These are phyloP conservation scores for Stegana nigrithorax DNA, from an alignment of 2,888 invertebrate genomes.

Conservation along the genomic window DNA sequence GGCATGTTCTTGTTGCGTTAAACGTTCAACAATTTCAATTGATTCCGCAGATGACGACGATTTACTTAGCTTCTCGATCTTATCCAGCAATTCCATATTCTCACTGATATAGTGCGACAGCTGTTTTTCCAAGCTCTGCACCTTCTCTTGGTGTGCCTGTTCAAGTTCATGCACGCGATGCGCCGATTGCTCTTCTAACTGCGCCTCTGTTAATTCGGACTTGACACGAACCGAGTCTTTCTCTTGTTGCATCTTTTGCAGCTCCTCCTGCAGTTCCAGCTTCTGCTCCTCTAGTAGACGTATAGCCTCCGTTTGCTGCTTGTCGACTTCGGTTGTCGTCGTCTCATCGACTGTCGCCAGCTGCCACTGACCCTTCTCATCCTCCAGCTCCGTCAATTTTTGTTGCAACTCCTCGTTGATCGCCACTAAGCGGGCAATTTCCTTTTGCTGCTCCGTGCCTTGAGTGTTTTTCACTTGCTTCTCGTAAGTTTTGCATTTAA, in stretches of 20 bases:
- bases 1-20: constrained; percentile 78
- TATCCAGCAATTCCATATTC: constrained; percentile 80
- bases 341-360: constrained; percentile 67
- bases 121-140: constrained; percentile 71
- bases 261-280: constrained; percentile 72
- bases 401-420: constrained; percentile 77
- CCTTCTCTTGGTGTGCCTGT: constrained; percentile 70
- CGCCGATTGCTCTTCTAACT: constrained; percentile 82
- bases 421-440: constrained; percentile 75
- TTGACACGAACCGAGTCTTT: constrained; percentile 77
- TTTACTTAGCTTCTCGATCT: constrained; percentile 77
- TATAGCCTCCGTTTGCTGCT: constrained; percentile 51
- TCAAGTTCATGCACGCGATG: constrained; percentile 61
- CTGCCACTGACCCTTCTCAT: constrained; percentile 92
- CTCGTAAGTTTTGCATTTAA: constrained; percentile 80
- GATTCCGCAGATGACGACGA: constrained; percentile 82
- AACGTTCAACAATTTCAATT: constrained; percentile 79
- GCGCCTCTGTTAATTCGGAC: constrained; percentile 81
- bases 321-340: constrained; percentile 6
- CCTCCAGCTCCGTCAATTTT: constrained; percentile 85
- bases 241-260: constrained; percentile 68
- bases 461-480: constrained; percentile 78
- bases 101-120: constrained; percentile 77
- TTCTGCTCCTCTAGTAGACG: constrained; percentile 72
- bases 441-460: constrained; percentile 76